Evolutionary conservation across 2,888 invertebrate species (phyloP).

Genomic region (Phrixothrix hirtus): DNA sequence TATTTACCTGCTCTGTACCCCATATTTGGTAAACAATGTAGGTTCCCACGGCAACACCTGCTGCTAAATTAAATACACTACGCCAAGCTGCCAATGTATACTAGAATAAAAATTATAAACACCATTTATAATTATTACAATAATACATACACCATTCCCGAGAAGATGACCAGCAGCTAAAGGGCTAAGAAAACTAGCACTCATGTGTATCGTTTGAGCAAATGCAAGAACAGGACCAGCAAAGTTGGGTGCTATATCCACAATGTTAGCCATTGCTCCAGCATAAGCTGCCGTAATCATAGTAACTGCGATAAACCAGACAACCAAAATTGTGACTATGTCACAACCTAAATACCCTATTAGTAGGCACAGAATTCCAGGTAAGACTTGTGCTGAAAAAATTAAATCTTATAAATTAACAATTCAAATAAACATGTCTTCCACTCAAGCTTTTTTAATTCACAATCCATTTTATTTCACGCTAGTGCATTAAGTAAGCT

Average conservation of each 20-base stretch:
- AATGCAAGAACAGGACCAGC: conserved; percentile 74
- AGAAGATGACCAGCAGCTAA: conserved; percentile 66
- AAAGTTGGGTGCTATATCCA: conserved; percentile 78
- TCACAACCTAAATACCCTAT: conserved; percentile 69
- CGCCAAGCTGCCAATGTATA: conserved; percentile 63
- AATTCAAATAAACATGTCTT: neutral
- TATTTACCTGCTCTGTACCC: conserved; percentile 65
- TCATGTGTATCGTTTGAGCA: conserved; percentile 78
- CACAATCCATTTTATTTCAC: no score
- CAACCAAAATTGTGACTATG: conserved; percentile 61
- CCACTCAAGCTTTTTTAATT: no score
- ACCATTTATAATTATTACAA: neutral
- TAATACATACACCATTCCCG: conserved; percentile 62
- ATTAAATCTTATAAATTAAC: neutral
- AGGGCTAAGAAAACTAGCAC: conserved; percentile 72
- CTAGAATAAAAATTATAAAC: conserved; percentile 34
- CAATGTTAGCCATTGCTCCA: conserved; percentile 76
- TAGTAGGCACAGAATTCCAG: conserved; percentile 65
- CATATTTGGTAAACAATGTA: conserved; percentile 68
- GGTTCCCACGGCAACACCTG: conserved; percentile 63
- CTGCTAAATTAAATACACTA: conserved; percentile 66
- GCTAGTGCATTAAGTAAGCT: neutral
- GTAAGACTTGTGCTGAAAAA: conserved; percentile 67
- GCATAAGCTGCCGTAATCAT: conserved; percentile 74
- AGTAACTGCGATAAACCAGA: conserved; percentile 72